A percentile compares a stretch with the other conserved stretches of the same genome.
Evolutionary conservation across 2,797 vertebrate species (phyloP).

Genomic region (Pogonophryne albipinna): DNA sequence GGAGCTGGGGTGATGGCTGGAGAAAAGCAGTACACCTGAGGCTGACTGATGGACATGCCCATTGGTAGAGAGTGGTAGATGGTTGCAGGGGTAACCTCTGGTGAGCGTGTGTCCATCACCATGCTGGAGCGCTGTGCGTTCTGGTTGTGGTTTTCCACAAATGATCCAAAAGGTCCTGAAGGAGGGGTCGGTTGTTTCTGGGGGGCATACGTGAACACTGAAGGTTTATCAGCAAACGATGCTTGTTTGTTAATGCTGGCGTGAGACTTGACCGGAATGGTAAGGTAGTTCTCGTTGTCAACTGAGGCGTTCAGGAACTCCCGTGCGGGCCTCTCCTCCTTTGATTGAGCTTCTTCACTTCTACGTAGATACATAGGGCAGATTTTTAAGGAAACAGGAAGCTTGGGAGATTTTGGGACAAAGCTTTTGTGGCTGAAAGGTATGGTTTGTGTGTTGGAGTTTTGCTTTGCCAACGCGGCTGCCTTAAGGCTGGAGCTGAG

Average conservation of each 20-base stretch:
- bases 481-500: constrained; percentile 60
- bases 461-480: constrained; percentile 48
- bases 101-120: constrained; percentile 72
- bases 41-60: constrained; percentile 80
- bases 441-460: constrained; percentile 20
- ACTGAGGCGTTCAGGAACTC: constrained; percentile 38
- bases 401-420: constrained; percentile 64
- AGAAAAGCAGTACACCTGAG: constrained; percentile 88
- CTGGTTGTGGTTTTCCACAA: constrained; percentile 58
- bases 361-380: constrained; percentile 32
- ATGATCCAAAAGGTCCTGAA: constrained; percentile 5
- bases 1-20: constrained; percentile 79
- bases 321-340: constrained; percentile 60
- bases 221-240: constrained; percentile 48
- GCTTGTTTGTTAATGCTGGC: constrained; percentile 41
- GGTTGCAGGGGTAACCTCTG: constrained; percentile 82
- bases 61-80: constrained; percentile 87
- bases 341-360: constrained; percentile 40
- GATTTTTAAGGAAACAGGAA: constrained; percentile 65
- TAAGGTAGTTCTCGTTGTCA: constrained; percentile 90
- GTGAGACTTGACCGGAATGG: constrained; percentile 88
- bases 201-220: constrained; percentile 50
- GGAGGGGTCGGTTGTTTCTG: constrained; percentile 51
- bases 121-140: constrained; percentile 62
- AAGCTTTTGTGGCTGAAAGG: constrained; percentile 61